Evolutionary conservation across 2,888 invertebrate species (phyloP).

Genomic region (Scaptomyza cyrtandrae): DNA sequence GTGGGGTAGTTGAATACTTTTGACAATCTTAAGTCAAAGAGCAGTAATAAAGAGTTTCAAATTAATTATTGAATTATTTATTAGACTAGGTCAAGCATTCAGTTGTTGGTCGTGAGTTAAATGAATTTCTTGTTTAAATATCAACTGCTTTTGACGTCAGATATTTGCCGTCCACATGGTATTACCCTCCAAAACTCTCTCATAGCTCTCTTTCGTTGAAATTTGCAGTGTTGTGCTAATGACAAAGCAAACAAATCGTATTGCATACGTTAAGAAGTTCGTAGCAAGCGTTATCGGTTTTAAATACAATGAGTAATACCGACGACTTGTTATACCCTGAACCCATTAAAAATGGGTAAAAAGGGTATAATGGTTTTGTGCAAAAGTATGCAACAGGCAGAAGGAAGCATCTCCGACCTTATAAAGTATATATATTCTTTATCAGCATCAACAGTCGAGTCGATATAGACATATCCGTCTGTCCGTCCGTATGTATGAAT

Average conservation of each 20-base stretch:
- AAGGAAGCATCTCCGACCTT: no score
- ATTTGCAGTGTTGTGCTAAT: constrained; percentile 50
- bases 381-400: no score
- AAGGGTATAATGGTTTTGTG: no score
- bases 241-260: constrained; percentile 46
- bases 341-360: no score
- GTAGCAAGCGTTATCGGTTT: constrained; percentile 35
- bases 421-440: no score
- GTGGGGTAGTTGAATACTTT: no score
- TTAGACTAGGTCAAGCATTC: background rate
- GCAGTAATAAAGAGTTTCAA: background rate
- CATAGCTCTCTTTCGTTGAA: background rate
- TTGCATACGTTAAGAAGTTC: constrained; percentile 31
- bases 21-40: no score
- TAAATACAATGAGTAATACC: constrained; percentile 26
- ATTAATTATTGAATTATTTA: background rate
- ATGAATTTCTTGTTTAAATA: background rate
- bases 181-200: background rate
- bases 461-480: no score
- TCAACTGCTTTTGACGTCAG: constrained; percentile 8
- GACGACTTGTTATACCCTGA: no score
- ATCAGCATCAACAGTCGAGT: no score
- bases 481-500: no score
- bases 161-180: background rate
- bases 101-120: background rate